phyloP scores from a whole-genome alignment of 2,888 invertebrate species.

The Oligia fasciuncula region DNA sequence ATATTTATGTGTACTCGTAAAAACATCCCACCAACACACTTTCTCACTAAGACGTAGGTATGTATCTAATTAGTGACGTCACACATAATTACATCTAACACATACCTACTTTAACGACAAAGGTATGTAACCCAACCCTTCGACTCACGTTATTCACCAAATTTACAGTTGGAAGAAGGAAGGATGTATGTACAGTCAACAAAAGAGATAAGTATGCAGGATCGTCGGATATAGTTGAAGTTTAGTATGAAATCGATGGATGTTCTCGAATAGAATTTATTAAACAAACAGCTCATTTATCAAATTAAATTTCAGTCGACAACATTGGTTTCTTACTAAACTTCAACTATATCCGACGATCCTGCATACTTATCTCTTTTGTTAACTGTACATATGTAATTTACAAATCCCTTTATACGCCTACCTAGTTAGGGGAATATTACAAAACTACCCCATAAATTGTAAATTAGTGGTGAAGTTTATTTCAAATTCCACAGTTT shows the following conservation, averaged over 20 bases:
- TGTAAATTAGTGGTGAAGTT: constrained; percentile 15
- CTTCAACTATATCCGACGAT: too few species aligned
- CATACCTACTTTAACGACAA: constrained; percentile 16
- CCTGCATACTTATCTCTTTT: too few species aligned
- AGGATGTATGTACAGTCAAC: not conserved
- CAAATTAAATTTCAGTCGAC: too few species aligned
- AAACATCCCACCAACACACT: not conserved
- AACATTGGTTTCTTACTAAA: too few species aligned
- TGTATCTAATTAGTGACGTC: constrained; percentile 42
- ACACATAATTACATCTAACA: constrained; percentile 30
- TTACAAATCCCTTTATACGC: constrained; percentile 26
- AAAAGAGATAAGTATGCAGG: too few species aligned
- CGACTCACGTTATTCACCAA: constrained; percentile 13
- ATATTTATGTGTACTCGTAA: not conserved
- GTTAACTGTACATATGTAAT: not conserved
- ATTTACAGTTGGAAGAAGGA: constrained; percentile 10
- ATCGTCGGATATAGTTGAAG: too few species aligned
- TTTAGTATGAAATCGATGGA: too few species aligned
- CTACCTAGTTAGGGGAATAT: not conserved
- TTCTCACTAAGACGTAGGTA: constrained; percentile 20
- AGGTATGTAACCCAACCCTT: constrained; percentile 6
- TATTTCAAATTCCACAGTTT: not conserved
- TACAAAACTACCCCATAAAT: constrained; percentile 18
- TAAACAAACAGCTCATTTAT: too few species aligned
- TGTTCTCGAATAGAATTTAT: too few species aligned